Evolutionary conservation across 2,888 invertebrate species (phyloP).

Genomic region (Noctua comes): DNA sequence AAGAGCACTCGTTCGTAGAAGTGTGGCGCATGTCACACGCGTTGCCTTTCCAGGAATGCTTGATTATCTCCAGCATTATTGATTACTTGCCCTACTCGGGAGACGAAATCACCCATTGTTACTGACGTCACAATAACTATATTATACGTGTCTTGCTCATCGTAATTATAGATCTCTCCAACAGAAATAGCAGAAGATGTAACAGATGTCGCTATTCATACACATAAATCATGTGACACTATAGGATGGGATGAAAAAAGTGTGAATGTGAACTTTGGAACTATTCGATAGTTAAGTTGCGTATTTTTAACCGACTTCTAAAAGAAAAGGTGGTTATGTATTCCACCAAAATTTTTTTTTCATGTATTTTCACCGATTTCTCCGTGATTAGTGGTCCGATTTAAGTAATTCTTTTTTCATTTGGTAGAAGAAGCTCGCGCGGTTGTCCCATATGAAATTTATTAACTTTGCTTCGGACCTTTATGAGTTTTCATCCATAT

Average conservation of each 20-base stretch:
- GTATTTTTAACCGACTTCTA: no score
- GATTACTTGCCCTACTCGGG: constrained; percentile 71
- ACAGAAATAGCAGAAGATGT: constrained; percentile 31
- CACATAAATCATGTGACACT: constrained; percentile 41
- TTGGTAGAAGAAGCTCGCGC: no score
- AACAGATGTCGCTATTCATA: constrained; percentile 31
- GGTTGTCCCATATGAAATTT: no score
- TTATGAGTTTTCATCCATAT: no score
- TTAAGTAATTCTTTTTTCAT: no score
- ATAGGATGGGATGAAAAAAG: constrained; percentile 5
- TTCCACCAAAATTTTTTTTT: no score
- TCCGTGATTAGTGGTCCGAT: no score
- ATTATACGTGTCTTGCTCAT: constrained; percentile 34
- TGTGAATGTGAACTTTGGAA: constrained; percentile 26
- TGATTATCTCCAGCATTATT: constrained; percentile 80
- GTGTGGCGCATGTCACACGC: constrained; percentile 83
- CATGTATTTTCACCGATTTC: no score
- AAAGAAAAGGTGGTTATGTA: no score
- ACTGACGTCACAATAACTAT: constrained; percentile 49
- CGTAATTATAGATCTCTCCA: constrained; percentile 29
- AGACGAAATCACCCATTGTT: constrained; percentile 74
- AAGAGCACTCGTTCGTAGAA: constrained; percentile 79
- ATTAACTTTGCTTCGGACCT: no score
- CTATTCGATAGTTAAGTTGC: not conserved
- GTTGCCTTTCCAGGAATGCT: constrained; percentile 79